phyloP scores from a whole-genome alignment of 2,797 vertebrate genomes.

The Carapus acus region DNA sequence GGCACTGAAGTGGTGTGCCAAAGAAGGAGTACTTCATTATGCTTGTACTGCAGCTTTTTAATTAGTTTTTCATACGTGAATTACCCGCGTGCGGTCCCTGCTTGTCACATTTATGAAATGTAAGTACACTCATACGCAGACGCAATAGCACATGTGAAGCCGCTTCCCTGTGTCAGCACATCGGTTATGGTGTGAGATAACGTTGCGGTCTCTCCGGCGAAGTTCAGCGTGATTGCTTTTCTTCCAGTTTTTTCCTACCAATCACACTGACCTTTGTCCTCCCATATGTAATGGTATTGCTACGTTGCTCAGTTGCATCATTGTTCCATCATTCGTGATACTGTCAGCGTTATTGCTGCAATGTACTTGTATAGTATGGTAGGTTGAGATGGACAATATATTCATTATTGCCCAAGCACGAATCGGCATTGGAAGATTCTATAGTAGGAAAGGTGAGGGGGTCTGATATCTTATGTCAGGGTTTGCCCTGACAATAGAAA shows the following conservation, averaged over 20 bases:
- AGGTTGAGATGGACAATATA: not conserved
- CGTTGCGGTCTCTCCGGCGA: not conserved
- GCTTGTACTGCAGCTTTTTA: conserved; percentile 17
- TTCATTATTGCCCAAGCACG: conserved; percentile 10
- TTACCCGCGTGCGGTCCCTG: conserved; percentile 49
- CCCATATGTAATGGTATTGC: conserved; percentile 9
- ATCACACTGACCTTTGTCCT: conserved; percentile 16
- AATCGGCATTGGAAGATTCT: not conserved
- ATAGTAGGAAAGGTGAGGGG: conserved; percentile 21
- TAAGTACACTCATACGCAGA: conserved; percentile 52
- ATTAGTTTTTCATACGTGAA: too few species aligned
- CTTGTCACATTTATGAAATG: conserved; percentile 36
- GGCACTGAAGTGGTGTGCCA: conserved; percentile 20
- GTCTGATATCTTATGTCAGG: conserved; percentile 17
- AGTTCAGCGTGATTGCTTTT: not conserved
- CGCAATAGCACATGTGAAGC: too few species aligned
- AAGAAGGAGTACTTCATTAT: conserved; percentile 19
- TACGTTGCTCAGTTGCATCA: not conserved
- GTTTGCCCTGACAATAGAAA: conserved; percentile 22
- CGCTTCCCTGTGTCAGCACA: not conserved
- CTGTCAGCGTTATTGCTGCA: conserved; percentile 2
- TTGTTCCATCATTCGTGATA: not conserved
- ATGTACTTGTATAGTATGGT: not conserved
- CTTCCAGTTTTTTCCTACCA: conserved; percentile 10
- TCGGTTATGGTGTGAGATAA: not conserved